Conservation (phyloP, 2,113 vertebrate species). For the Callaeas wilsoni region DNA sequence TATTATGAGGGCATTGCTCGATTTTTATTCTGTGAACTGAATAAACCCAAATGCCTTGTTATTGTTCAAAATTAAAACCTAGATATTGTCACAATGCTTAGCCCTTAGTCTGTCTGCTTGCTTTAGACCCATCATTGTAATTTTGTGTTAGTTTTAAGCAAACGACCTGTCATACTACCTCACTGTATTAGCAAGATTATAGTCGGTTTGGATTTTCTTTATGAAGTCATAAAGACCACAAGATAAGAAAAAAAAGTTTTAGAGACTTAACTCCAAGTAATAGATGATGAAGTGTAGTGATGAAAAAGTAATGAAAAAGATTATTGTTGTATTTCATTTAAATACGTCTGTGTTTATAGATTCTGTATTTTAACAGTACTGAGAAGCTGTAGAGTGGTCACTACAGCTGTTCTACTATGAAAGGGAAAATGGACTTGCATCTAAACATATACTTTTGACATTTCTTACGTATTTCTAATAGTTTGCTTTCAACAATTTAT, state of each 20-base stretch:
- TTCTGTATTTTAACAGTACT: not conserved
- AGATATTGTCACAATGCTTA: not conserved
- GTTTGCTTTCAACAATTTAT: not conserved
- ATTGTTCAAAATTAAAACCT: not conserved
- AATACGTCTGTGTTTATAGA: not conserved
- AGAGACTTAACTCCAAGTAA: not conserved
- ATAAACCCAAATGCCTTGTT: not conserved
- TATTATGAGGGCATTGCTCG: not conserved
- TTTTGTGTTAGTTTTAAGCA: not conserved
- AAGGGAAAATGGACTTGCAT: slow-evolving; percentile 11
- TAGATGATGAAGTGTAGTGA: no score
- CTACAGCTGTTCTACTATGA: not conserved
- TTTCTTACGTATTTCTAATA: not conserved
- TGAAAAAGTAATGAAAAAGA: not conserved
- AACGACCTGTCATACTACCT: not conserved
- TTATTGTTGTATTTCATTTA: not conserved
- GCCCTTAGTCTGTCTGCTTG: not conserved
- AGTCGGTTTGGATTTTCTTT: not conserved
- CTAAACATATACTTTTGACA: slow-evolving; percentile 5
- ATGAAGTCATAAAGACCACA: not conserved
- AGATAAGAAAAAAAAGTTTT: not conserved
- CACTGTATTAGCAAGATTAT: not conserved
- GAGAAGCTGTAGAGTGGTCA: not conserved
- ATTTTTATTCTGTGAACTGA: not conserved
- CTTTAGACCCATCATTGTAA: not conserved